phyloP scores from a whole-genome alignment of 2,113 vertebrate species.

The Passer domesticus region DNA sequence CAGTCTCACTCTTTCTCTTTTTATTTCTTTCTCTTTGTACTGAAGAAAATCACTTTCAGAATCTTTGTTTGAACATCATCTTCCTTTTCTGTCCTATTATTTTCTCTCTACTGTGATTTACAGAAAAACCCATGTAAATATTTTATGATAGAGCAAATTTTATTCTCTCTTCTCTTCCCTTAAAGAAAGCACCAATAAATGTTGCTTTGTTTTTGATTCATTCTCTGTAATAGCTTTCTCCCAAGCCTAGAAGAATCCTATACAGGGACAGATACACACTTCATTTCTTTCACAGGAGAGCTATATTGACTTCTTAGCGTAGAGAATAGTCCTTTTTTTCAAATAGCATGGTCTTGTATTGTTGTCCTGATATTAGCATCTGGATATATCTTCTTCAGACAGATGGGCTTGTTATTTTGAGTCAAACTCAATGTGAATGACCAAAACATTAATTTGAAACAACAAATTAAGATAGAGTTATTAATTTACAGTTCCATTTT shows the following conservation, averaged over 20 bases:
- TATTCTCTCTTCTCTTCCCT: background rate
- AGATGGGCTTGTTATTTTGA: background rate
- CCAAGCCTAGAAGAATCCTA: background rate
- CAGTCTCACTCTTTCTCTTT: background rate
- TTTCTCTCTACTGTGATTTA: constrained; percentile 18
- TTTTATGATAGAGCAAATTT: constrained; percentile 35
- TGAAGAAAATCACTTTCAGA: background rate
- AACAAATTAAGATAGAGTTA: background rate
- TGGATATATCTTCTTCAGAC: background rate
- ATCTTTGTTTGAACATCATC: background rate
- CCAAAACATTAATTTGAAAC: background rate
- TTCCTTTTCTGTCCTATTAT: background rate
- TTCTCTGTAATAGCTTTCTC: constrained; percentile 25
- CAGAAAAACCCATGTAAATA: background rate
- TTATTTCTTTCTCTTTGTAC: background rate
- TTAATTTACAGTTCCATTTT: background rate
- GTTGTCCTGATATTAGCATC: background rate
- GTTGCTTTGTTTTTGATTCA: constrained; percentile 26
- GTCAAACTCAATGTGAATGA: background rate
- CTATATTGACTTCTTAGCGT: background rate
- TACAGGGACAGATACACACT: background rate
- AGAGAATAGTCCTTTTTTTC: background rate
- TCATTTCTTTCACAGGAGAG: background rate
- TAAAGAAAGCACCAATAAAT: constrained; percentile 14
- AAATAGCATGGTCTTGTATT: background rate